Conservation (phyloP, 2,888 invertebrate species). For the Calameuta filiformis region DNA sequence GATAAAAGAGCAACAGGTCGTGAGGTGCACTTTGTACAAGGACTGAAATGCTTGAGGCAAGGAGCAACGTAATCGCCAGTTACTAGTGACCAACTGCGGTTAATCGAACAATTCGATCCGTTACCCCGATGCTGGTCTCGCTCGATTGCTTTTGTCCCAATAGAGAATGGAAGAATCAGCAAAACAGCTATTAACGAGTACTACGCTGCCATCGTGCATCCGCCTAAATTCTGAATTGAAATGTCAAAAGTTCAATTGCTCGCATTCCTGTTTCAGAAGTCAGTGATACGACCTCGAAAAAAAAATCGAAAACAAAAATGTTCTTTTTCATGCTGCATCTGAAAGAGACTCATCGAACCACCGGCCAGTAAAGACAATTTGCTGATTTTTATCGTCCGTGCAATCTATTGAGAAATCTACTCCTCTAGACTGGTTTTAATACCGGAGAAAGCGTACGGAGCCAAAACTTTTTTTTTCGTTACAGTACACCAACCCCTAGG, state of each 20-base stretch:
- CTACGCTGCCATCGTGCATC: too few species aligned
- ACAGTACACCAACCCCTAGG: not conserved
- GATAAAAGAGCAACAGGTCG: not conserved
- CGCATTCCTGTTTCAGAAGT: not conserved
- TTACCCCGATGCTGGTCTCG: not conserved
- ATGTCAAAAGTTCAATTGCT: not conserved
- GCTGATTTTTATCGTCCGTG: not conserved
- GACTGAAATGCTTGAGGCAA: not conserved
- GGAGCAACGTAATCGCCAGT: not conserved
- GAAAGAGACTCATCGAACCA: not conserved
- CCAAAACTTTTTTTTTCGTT: not conserved
- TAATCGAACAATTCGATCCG: not conserved
- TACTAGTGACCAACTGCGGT: not conserved
- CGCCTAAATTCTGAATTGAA: not conserved
- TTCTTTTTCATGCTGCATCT: not conserved
- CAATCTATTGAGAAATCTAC: not conserved
- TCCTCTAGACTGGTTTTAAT: not conserved
- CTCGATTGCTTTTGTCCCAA: not conserved
- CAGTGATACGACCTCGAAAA: not conserved
- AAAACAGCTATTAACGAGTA: not conserved
- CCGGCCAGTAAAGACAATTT: not conserved
- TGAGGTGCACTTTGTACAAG: not conserved
- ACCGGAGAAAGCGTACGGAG: not conserved
- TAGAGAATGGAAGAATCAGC: not conserved
- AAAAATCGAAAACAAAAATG: not conserved